phyloP scores from a whole-genome alignment of 2,113 vertebrate species.

The Chionodraco myersi region DNA sequence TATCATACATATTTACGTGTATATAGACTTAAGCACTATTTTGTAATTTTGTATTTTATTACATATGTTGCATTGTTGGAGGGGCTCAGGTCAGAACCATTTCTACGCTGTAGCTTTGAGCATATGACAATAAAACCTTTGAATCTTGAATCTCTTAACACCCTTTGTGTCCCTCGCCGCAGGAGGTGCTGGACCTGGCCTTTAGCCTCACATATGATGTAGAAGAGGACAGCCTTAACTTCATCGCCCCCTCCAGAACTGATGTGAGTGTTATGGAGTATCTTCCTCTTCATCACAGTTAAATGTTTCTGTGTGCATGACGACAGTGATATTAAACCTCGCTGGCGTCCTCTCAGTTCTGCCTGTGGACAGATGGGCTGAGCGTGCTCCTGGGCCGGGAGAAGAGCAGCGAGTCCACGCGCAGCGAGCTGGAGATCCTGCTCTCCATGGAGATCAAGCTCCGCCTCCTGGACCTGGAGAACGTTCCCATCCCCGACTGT shows the following conservation, averaged over 20 bases:
- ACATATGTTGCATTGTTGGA: too few relatives aligned
- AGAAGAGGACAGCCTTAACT: conserved; percentile 92
- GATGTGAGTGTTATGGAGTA: conserved; percentile 87
- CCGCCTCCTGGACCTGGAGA: conserved; percentile 95
- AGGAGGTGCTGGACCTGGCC: conserved; percentile 94
- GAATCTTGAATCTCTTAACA: too few relatives aligned
- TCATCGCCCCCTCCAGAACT: conserved; percentile 90
- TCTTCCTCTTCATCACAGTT: neutral
- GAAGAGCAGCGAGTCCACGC: conserved; percentile 92
- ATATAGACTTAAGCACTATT: too few relatives aligned
- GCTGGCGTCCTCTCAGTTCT: conserved; percentile 84
- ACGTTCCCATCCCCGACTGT: conserved; percentile 90
- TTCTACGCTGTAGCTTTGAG: too few relatives aligned
- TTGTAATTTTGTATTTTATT: too few relatives aligned
- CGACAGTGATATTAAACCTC: neutral
- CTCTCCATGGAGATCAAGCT: conserved; percentile 98
- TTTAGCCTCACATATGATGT: conserved; percentile 93
- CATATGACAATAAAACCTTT: too few relatives aligned
- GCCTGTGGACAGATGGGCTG: conserved; percentile 95
- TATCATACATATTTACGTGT: too few relatives aligned
- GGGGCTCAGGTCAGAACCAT: too few relatives aligned
- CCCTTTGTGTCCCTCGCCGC: neutral
- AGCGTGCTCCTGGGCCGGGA: conserved; percentile 91
- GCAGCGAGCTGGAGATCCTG: conserved; percentile 94
- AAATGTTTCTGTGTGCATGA: neutral